Evolutionary conservation across 2,888 invertebrate species (phyloP).

Genomic region (Diplazon laetatorius): DNA sequence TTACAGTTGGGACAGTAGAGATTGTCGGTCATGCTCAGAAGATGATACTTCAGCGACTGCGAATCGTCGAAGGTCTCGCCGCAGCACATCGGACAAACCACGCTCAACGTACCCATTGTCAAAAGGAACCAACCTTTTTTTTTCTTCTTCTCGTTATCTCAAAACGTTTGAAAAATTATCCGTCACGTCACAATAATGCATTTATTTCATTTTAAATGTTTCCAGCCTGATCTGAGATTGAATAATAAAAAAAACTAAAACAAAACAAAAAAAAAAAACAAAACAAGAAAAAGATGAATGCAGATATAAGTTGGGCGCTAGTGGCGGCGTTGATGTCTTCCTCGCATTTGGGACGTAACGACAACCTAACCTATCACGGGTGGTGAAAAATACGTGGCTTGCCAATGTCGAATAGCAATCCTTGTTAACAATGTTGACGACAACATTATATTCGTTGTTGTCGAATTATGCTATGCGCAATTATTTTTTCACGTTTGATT

Average conservation of each 20-base stretch:
- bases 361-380: too few relatives aligned
- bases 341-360: too few relatives aligned
- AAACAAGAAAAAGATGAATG: too few relatives aligned
- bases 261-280: too few relatives aligned
- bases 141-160: slow-evolving; percentile 4
- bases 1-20: slow-evolving; percentile 86
- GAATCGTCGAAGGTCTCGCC: slow-evolving; percentile 85
- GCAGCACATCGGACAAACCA: slow-evolving; percentile 87
- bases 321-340: too few relatives aligned
- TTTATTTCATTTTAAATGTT: slow-evolving; percentile 11
- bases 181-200: not conserved
- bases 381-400: too few relatives aligned
- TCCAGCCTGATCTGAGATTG: slow-evolving; percentile 37
- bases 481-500: too few relatives aligned
- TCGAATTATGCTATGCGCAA: not conserved
- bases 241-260: too few relatives aligned
- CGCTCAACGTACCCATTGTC: slow-evolving; percentile 84
- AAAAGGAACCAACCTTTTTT: not conserved
- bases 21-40: slow-evolving; percentile 84
- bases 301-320: too few relatives aligned
- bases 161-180: not conserved
- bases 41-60: slow-evolving; percentile 83
- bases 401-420: too few relatives aligned
- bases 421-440: too few relatives aligned
- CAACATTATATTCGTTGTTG: too few relatives aligned